phyloP scores from a whole-genome alignment of 2,888 invertebrate species.

The Blomia tropicalis region DNA sequence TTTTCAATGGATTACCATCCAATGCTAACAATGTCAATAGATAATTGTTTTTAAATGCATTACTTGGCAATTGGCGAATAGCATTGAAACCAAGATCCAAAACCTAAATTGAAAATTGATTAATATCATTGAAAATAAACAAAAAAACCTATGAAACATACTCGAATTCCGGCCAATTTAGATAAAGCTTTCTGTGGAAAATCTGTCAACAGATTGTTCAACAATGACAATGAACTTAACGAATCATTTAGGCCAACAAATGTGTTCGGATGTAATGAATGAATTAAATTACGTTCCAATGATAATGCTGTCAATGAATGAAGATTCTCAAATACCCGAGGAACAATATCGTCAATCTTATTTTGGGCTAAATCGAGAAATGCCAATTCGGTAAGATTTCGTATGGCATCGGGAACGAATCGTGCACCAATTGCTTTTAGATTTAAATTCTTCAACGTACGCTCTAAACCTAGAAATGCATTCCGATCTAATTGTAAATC shows the following conservation, averaged over 20 bases:
- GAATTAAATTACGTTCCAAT: slow-evolving; percentile 69
- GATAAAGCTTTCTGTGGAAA: slow-evolving; percentile 67
- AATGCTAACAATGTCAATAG: slow-evolving; percentile 69
- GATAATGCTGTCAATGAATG: slow-evolving; percentile 69
- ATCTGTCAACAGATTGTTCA: slow-evolving; percentile 71
- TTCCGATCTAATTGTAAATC: slow-evolving; percentile 39
- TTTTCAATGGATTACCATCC: slow-evolving; percentile 73
- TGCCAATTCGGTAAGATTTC: slow-evolving; percentile 58
- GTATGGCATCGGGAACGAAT: slow-evolving; percentile 58
- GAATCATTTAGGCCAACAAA: slow-evolving; percentile 64
- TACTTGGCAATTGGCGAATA: slow-evolving; percentile 57
- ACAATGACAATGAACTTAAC: slow-evolving; percentile 65
- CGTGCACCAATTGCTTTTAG: slow-evolving; percentile 69
- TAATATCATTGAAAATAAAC: not conserved
- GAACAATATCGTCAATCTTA: slow-evolving; percentile 53
- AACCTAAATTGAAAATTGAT: slow-evolving; percentile 41
- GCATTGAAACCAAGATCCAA: slow-evolving; percentile 82
- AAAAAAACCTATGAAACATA: slow-evolving; percentile 32
- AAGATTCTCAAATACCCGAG: slow-evolving; percentile 41
- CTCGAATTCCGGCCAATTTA: slow-evolving; percentile 57
- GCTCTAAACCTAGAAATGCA: slow-evolving; percentile 62
- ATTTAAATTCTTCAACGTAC: slow-evolving; percentile 67
- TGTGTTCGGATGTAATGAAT: slow-evolving; percentile 54
- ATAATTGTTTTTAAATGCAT: slow-evolving; percentile 64
- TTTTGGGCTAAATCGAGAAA: slow-evolving; percentile 79